Base-by-base conservation (phyloP, 2,888 invertebrate species). In the Ectropis crepuscularia region DNA sequence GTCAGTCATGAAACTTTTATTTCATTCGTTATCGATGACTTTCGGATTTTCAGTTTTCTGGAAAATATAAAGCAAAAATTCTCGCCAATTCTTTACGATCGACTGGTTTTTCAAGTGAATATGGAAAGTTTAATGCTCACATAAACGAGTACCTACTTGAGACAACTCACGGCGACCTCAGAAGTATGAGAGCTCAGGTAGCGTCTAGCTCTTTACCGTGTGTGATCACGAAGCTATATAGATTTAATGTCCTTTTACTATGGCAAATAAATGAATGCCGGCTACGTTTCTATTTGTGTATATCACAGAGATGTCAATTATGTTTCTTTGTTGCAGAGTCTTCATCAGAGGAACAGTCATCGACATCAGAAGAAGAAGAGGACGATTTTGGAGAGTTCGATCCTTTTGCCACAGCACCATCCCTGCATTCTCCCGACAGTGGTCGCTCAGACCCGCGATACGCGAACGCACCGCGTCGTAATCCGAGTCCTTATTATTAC, bases 401-500 rank as follows among this genome's bases (percentile, higher is more conserved):
- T 78, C 90, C 88, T 42, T 92, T 90, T 71, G 90, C 90, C 36
- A 90, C 89, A 69, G 93, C 93, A 55, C 93, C 94, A 67, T 94
- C 95, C 68, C 84, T 95, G 70, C 95, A 95, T 83, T 96, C 95
- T 2, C 95, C 95, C 8, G 95, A 96, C 75, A 95, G 95, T 75
- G 95, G 95, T 61, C 94, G 94, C 73, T 87, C 94, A 65, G 92
- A 92, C 70, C 92, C 92, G 5, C 82, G 92, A 72, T 85, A 94
- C 94, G 87, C 91, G 70, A 85, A 94, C 94, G 82, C 93, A 9
- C 91, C 94, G 67, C 83, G 94, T 70, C 94, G 96, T 42, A 96
- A 96, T 80, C 96, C 96, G 9, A 97, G 96, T 61, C 96, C 97
- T 0, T 97, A 97, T 81, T 97, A 97, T 77, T 97, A 97, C 94